Percentiles rank a stretch among this genome's conserved stretches.
These are phyloP conservation scores for Nasonia vitripennis DNA, from an alignment of 1,140 invertebrate species.

Conservation along the genomic window DNA sequence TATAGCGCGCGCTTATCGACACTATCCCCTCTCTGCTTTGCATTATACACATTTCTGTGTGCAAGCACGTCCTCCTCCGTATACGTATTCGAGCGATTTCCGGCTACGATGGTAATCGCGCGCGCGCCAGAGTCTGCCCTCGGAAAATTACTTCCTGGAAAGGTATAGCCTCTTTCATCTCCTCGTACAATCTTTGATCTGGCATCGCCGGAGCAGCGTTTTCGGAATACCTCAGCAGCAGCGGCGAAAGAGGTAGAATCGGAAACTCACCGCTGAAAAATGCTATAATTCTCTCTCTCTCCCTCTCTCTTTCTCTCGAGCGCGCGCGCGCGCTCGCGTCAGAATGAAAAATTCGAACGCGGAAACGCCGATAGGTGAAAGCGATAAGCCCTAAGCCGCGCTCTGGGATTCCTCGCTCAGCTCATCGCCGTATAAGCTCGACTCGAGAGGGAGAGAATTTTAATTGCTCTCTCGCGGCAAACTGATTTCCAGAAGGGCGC, in stretches of 20 bases:
- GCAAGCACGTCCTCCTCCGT: not conserved
- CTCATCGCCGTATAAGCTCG: not conserved
- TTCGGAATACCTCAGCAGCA: not conserved
- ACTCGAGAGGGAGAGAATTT: not conserved
- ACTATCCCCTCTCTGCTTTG: not conserved
- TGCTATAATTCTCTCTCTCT: not conserved
- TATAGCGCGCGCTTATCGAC: not conserved
- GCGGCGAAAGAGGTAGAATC: not conserved
- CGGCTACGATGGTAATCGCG: constrained; percentile 22
- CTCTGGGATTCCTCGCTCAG: not conserved
- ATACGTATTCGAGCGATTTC: constrained; percentile 30
- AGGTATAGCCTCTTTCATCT: constrained; percentile 2
- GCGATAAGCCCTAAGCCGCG: constrained; percentile 1
- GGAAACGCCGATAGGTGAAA: constrained; percentile 40
- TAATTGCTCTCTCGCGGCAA: not conserved
- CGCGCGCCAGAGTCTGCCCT: not conserved
- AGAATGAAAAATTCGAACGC: constrained; percentile 9
- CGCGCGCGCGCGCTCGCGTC: not conserved
- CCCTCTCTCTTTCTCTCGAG: not conserved
- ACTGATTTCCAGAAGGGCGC: not conserved
- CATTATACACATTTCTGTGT: not conserved
- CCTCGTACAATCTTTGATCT: constrained; percentile 2
- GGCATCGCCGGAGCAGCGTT: not conserved
- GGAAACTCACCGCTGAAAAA: not conserved
- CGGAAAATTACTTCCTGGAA: constrained; percentile 33